Conservation (phyloP, 2,113 vertebrate species). For the Arizona elegans region DNA sequence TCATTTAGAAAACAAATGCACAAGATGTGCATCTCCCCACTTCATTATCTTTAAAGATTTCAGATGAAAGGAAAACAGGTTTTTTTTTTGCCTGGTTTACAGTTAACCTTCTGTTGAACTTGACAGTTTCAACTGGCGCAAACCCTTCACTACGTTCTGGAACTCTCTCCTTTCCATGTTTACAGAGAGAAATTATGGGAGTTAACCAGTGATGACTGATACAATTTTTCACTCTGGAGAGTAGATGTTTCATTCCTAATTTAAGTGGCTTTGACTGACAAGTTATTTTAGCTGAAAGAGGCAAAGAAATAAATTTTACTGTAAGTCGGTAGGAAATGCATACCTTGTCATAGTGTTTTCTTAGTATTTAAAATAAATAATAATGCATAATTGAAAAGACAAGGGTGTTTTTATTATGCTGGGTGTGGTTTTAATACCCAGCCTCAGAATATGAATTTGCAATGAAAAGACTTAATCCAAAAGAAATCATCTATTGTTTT, state of each 20-base stretch:
- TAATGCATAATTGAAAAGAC: conserved; percentile 35
- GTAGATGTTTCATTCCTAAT: background rate
- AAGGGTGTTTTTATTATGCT: conserved; percentile 48
- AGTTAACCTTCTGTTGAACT: conserved; percentile 47
- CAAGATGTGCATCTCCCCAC: background rate
- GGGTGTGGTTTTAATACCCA: conserved; percentile 54
- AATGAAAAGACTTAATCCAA: conserved; percentile 39
- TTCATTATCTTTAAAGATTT: background rate
- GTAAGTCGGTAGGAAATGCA: background rate
- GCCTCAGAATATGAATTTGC: conserved; percentile 47
- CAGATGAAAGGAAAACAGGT: background rate
- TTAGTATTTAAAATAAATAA: conserved; percentile 7
- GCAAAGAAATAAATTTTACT: background rate
- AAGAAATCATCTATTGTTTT: conserved; percentile 8
- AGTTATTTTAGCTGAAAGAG: conserved; percentile 8
- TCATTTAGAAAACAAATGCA: conserved; percentile 11
- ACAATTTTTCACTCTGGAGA: conserved; percentile 14
- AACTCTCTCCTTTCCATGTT: conserved; percentile 32
- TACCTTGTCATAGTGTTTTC: conserved; percentile 8
- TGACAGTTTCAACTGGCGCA: conserved; percentile 8
- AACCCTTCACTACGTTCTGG: conserved; percentile 1
- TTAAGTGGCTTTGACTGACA: conserved; percentile 13
- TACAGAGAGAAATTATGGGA: conserved; percentile 13
- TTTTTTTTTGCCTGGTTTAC: background rate
- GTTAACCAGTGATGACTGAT: conserved; percentile 8